These are phyloP conservation scores for Hirtodrosophila cameraria DNA, from an alignment of 2,888 invertebrate genomes.

Conservation along the genomic window DNA sequence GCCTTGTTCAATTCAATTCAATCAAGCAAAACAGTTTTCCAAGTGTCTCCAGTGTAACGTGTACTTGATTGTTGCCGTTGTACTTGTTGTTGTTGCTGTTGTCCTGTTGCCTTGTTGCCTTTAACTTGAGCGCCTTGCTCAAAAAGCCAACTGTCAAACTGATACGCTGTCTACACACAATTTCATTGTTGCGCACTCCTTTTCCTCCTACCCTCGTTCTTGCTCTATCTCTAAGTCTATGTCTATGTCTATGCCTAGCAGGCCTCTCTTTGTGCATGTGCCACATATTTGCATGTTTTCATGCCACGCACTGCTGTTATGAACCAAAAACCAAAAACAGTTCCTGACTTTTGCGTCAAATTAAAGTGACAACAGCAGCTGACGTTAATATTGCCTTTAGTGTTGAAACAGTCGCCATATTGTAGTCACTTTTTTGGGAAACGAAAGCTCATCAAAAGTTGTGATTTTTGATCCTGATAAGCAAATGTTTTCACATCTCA, in stretches of 20 bases:
- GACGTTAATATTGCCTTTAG: slow-evolving; percentile 19
- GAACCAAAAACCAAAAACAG: slow-evolving; percentile 23
- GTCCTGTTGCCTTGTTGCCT: slow-evolving; percentile 24
- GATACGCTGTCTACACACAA: slow-evolving; percentile 27
- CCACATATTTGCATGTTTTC: slow-evolving; percentile 58
- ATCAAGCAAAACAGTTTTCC: slow-evolving; percentile 76
- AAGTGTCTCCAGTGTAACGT: slow-evolving; percentile 76
- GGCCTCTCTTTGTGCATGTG: slow-evolving; percentile 18
- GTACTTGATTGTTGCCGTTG: slow-evolving; percentile 67
- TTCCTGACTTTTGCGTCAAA: slow-evolving; percentile 37
- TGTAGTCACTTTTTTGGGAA: not conserved
- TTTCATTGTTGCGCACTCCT: slow-evolving; percentile 15
- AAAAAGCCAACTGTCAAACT: slow-evolving; percentile 27
- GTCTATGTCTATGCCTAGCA: slow-evolving; percentile 14
- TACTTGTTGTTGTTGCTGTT: slow-evolving; percentile 17
- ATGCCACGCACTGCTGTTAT: slow-evolving; percentile 41
- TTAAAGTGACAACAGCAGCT: slow-evolving; percentile 56
- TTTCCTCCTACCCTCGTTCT: not conserved
- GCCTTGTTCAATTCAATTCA: slow-evolving; percentile 70
- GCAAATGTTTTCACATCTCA: too few species aligned
- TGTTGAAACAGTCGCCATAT: not conserved
- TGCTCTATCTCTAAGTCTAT: not conserved
- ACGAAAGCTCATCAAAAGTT: not conserved
- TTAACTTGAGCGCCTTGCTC: slow-evolving; percentile 13
- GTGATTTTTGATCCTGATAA: too few species aligned